These are phyloP conservation scores for Callimico goeldii DNA, from an alignment of 2,797 vertebrate genomes.

Conservation along the genomic window DNA sequence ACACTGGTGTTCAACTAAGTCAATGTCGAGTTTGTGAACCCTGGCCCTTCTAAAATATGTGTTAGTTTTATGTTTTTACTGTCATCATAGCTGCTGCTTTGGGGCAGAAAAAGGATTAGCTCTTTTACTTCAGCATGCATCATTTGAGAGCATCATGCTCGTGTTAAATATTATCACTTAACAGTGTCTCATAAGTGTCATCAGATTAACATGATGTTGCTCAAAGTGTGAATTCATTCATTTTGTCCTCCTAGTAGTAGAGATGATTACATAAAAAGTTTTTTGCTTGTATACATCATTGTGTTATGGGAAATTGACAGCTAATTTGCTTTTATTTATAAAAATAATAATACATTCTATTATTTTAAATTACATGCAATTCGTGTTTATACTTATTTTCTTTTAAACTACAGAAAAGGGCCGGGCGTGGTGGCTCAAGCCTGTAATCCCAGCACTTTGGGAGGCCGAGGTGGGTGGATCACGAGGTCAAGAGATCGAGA, in stretches of 20 bases:
- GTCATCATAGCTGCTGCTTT: not conserved
- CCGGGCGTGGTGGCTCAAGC: too few relatives aligned
- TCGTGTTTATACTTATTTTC: not conserved
- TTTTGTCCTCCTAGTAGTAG: not conserved
- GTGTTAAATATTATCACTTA: not conserved
- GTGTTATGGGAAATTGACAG: not conserved
- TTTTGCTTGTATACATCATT: not conserved
- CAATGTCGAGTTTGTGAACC: not conserved
- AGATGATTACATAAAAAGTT: not conserved
- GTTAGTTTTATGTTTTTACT: not conserved
- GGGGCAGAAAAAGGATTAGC: not conserved
- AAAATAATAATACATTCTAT: not conserved
- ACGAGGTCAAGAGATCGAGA: too few relatives aligned
- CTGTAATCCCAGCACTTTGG: too few relatives aligned
- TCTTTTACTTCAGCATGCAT: not conserved
- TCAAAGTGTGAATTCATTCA: not conserved
- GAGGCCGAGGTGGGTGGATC: too few relatives aligned
- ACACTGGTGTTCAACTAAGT: fast-evolving
- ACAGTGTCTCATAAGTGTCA: not conserved
- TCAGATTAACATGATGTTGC: not conserved
- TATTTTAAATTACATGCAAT: not conserved
- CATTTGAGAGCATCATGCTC: not conserved
- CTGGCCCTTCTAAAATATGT: not conserved
- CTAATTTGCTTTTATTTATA: not conserved
- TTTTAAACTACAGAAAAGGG: not conserved